Base-by-base conservation (phyloP, 1,140 invertebrate species). In the Spodoptera litura region DNA sequence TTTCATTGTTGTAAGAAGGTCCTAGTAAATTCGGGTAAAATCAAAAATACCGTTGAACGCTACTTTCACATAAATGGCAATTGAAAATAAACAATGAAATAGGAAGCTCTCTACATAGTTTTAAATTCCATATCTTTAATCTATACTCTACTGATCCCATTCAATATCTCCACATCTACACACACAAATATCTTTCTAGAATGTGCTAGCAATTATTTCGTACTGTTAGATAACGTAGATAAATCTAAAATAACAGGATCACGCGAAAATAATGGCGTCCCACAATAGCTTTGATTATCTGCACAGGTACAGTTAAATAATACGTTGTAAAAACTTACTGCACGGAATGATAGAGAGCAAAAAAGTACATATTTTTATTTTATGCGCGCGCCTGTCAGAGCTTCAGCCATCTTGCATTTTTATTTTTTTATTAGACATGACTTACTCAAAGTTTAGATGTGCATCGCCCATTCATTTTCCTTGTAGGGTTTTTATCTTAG, bases 251-350 rank as follows among this genome's bases (percentile, higher is more conserved):
- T 64, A 75, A 44, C 73, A 31, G 66, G 66, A 31, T 53, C 49
- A 62, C 5, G 3, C 56, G 15, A 59, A 35, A 64, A 75, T 75
- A 75, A 75, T 75, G 27, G 59, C 27, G 27, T 31, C 12, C 27
- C 15, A 70, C 71, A 79, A 74, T 66, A 58, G 52, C 59, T 55
- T 74, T 79, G 70, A 68, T 79, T 79, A 79, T 79, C 71, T 68
- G 59, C 71, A 75, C 31, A 12, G 25, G 71, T 75, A 79, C 78
- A 68, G 71, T 79, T 74, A 79, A 64, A 64, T 61, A 61, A 74
- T 74, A 31, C 58, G 44, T 51, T 31, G 35, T 61, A 74, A 74
- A 70, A 74, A 74, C n/a, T 66, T 8, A 51, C 58, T 62, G 38
- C 56, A 74, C 38, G 71, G 6, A 5, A 8, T 44, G 38, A 44